A percentile compares a stretch with the other conserved stretches of the same genome.
These are phyloP conservation scores for Eufriesea mexicana DNA, from an alignment of 1,140 invertebrate species.

Conservation along the genomic window DNA sequence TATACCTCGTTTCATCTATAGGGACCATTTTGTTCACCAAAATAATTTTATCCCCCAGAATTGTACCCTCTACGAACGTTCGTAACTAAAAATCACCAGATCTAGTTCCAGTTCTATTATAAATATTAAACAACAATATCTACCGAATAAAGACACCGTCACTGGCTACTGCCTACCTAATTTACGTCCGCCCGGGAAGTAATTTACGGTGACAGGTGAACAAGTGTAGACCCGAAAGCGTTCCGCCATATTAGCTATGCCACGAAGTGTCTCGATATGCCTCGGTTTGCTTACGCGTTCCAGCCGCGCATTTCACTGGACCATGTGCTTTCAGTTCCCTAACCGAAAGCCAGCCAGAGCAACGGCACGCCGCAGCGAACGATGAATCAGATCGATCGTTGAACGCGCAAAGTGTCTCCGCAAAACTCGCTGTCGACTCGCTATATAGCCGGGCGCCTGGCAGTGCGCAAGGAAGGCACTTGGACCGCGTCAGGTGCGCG, in stretches of 20 bases:
- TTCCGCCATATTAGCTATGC: not conserved
- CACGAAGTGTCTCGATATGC: slow-evolving; percentile 41
- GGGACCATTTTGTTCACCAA: too few relatives aligned
- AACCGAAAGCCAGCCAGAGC: not conserved
- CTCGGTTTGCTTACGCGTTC: slow-evolving; percentile 12
- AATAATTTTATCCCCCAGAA: too few relatives aligned
- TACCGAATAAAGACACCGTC: too few relatives aligned
- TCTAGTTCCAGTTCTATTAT: too few relatives aligned
- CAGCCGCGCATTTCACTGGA: not conserved
- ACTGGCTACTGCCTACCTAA: not conserved
- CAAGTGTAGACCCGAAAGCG: slow-evolving; percentile 29
- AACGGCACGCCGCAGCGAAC: not conserved
- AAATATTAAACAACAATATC: too few relatives aligned
- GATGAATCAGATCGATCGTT: slow-evolving; percentile 12
- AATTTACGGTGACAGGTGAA: slow-evolving; percentile 45
- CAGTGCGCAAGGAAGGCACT: not conserved
- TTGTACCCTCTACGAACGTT: too few relatives aligned
- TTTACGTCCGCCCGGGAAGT: slow-evolving; percentile 12
- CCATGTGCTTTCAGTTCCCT: slow-evolving; percentile 33
- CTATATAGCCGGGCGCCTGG: too few relatives aligned
- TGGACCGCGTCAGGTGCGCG: not conserved
- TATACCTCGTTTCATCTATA: too few relatives aligned
- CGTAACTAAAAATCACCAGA: too few relatives aligned
- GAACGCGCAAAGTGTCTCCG: not conserved
- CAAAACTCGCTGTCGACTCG: not conserved